Evolutionary conservation across 37 sponge, comb jelly and placozoan species (phyloP).

Genomic region (Hormiphora californensis): DNA sequence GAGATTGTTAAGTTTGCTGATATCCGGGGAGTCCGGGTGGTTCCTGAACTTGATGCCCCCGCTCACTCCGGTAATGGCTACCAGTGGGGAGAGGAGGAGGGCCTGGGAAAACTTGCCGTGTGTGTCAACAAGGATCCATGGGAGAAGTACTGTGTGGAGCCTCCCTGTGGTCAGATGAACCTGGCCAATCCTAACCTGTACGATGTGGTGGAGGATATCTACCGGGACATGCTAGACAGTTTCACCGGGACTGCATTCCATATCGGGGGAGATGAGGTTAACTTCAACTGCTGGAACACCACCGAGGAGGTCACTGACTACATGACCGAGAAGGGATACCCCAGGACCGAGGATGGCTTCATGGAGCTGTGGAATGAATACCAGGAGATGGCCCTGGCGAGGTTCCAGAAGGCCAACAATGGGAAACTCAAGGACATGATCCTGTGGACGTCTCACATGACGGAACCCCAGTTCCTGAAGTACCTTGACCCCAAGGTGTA

Average conservation of each 20-base stretch:
- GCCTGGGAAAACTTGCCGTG: background rate
- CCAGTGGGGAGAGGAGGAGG: conserved; percentile 24
- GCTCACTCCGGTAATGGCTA: conserved; percentile 1
- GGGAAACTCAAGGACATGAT: conserved; percentile 9
- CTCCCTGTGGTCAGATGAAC: conserved; percentile 24
- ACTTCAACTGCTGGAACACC: conserved; percentile 11
- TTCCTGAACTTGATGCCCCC: background rate
- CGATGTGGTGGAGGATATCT: conserved; percentile 9
- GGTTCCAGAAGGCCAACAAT: background rate
- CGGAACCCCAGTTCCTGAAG: background rate
- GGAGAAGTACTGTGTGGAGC: conserved; percentile 23
- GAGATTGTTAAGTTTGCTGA: background rate
- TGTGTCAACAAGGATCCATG: background rate
- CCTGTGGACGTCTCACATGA: background rate
- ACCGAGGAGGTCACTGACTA: background rate
- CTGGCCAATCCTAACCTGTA: conserved; percentile 30
- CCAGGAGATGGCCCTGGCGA: background rate
- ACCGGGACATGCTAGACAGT: conserved; percentile 4
- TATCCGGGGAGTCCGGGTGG: background rate
- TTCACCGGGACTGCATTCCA: background rate
- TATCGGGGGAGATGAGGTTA: background rate
- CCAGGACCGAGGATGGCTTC: background rate
- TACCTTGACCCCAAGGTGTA: background rate
- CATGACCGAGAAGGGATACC: background rate
- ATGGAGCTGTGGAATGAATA: conserved; percentile 30